A percentile compares a stretch with the other conserved stretches of the same genome.
These are phyloP conservation scores for Drosophila melanocephala DNA, from an alignment of 2,888 invertebrate genomes.

Conservation along the genomic window DNA sequence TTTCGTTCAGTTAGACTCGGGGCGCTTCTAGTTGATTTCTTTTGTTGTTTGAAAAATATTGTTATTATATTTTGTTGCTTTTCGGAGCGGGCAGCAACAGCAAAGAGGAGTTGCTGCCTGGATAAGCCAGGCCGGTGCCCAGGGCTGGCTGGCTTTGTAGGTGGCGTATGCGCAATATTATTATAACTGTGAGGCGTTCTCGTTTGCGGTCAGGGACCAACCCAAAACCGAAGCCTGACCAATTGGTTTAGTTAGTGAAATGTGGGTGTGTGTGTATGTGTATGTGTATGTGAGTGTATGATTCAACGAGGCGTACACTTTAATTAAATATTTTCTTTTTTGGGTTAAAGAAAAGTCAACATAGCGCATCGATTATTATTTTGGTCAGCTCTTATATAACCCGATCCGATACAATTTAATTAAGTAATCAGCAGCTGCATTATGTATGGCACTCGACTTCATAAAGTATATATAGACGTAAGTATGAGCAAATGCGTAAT, in stretches of 20 bases:
- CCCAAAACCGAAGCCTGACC: constrained; percentile 69
- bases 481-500: constrained; percentile 11
- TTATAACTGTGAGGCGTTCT: constrained; percentile 76
- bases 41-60: constrained; percentile 80
- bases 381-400: constrained; percentile 51
- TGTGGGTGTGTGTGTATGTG: constrained; percentile 67
- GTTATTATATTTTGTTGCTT: constrained; percentile 69
- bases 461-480: constrained; percentile 16
- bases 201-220: constrained; percentile 78
- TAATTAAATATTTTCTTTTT: constrained; percentile 74
- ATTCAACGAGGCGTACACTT: constrained; percentile 71
- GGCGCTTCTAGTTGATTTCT: constrained; percentile 82
- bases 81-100: constrained; percentile 38
- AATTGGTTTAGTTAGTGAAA: constrained; percentile 77
- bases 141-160: constrained; percentile 65
- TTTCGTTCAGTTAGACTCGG: constrained; percentile 59
- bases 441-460: constrained; percentile 25
- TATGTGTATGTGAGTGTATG: constrained; percentile 2
- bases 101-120: constrained; percentile 69
- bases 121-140: constrained; percentile 48
- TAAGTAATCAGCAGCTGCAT: constrained; percentile 58
- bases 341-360: constrained; percentile 66
- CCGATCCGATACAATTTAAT: constrained; percentile 57
- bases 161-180: constrained; percentile 81
- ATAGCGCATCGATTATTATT: constrained; percentile 19